phyloP scores from a whole-genome alignment of 1,140 invertebrate genomes.

The Procambarus virginalis region DNA sequence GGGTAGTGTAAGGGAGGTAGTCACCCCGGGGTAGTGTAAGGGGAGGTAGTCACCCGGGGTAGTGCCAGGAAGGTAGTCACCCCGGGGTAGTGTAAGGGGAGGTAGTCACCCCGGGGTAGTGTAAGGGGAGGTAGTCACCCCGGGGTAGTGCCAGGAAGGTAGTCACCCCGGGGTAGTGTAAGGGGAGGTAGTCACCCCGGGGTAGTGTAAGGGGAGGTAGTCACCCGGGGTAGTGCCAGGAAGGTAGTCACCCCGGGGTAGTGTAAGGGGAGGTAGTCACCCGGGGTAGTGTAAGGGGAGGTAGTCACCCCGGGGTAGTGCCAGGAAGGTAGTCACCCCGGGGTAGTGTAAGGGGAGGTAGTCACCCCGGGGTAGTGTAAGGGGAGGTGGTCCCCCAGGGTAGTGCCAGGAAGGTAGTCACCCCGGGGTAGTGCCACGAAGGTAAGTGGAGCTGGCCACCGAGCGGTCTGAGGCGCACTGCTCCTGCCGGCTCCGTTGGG shows the following conservation, averaged over 20 bases:
- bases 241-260: too few species aligned
- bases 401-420: slow-evolving; percentile 20
- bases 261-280: neutral
- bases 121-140: slow-evolving; percentile 5
- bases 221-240: neutral
- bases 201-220: too few species aligned
- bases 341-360: neutral
- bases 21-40: too few species aligned
- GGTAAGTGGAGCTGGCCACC: slow-evolving; percentile 20
- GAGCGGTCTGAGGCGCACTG: slow-evolving; percentile 34
- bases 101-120: neutral
- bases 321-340: neutral
- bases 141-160: too few species aligned
- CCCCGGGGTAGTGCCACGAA: too few species aligned
- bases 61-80: neutral
- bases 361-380: neutral
- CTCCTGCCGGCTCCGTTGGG: slow-evolving; percentile 23
- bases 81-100: neutral
- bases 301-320: neutral
- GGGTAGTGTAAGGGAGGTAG: neutral
- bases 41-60: neutral
- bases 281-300: too few species aligned
- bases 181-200: too few species aligned
- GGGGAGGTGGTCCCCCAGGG: slow-evolving; percentile 4
- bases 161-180: too few species aligned